Evolutionary conservation across 2,888 invertebrate genomes (phyloP), one percentile per base, ranked within the genome.

Genomic region (Dromius quadrimaculatus): DNA sequence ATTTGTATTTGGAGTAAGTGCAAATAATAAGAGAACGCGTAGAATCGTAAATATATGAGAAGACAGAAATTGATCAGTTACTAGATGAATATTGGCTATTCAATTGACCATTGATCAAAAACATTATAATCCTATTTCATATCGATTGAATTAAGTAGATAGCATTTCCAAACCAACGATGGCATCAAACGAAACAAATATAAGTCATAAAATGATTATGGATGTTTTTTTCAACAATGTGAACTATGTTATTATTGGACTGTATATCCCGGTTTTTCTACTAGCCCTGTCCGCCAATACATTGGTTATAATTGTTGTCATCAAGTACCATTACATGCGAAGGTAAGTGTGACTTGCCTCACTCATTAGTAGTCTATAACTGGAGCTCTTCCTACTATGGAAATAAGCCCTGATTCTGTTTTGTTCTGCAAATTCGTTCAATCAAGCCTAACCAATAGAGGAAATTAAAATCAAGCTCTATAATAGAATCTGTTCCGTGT

Each of bases 271-370:
- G 0, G 84, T 90, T 2, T 88, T 90, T 71, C 75, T 89, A 11
- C 76, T 89, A 50, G 90, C 90, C 0, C 79, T 90, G 15, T 80
- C 86, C 4, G 87, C 89, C 1, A 90, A 91, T 76, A 82, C 87
- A n/a, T 81, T 90, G 6, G 87, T 90, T 1, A 89, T 91, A 64
- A 82, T 88, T 1, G 88, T 90, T 0, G 89, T 90, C 61, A 85
- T 89, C 72, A 89, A 89, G 76, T 89, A 88, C 76, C 87, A 89
- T 73, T 89, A 89, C 75, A 88, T 90, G 77, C 85, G 89, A 77
- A 90, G 87, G 91, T 89, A 81, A 85, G 86, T 79, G 6, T 8
- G 1, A n/a, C 20, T 23, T 1, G 5, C 2, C 54, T 13, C 5
- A 32, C 5, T 4, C 9, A 32, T 6, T 6, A 54, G 54, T n/a